Evolutionary conservation across 1,140 invertebrate species (phyloP), one percentile per base, ranked within the genome.

Genomic region (Bilobella aurantiaca): DNA sequence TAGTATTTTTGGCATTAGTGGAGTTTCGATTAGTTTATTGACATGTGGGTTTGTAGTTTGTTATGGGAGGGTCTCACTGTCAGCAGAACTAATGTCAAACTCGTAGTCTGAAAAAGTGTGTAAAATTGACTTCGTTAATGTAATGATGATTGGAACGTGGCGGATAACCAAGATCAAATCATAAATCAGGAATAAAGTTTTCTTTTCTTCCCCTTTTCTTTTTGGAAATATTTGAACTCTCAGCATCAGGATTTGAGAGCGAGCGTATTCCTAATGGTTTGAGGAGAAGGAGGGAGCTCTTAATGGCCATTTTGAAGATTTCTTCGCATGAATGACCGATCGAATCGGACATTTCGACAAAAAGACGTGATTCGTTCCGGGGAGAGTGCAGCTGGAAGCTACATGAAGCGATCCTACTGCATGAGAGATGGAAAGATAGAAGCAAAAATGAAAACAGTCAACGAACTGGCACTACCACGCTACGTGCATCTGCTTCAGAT

Each of bases 221-320:
- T 28, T 57, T 53, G 66, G 58, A 29, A 3, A 42, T 29, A 61
- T 34, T 63, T 32, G 58, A 62, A 28, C 58, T 63, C 63, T 62
- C 31, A 31, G n/a, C n/a, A n/a, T n/a, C n/a, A n/a, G n/a, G n/a
- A n/a, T n/a, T n/a, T n/a, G n/a, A n/a, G n/a, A n/a, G n/a, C n/a
- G n/a, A n/a, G n/a, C n/a, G n/a, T n/a, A n/a, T n/a, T 62, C 53
- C 37, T 69, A 69, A 69, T 66, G 64, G 63, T 62, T 58, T 56
- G 46, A 66, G 64, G 56, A 66, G 63, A n/a, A n/a, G n/a, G 62
- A 67, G 63, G 62, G 58, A 58, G 63, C 59, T 67, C 53, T 58
- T 70, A 67, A 70, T 70, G 69, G 64, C 68, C 62, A 66, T 69
- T 69, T 69, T 69, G 46, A 64, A 66, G 64, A 69, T 66, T 66